Conservation (phyloP, 2,888 invertebrate genomes). For the Imbricaverruca yamaguchii region DNA sequence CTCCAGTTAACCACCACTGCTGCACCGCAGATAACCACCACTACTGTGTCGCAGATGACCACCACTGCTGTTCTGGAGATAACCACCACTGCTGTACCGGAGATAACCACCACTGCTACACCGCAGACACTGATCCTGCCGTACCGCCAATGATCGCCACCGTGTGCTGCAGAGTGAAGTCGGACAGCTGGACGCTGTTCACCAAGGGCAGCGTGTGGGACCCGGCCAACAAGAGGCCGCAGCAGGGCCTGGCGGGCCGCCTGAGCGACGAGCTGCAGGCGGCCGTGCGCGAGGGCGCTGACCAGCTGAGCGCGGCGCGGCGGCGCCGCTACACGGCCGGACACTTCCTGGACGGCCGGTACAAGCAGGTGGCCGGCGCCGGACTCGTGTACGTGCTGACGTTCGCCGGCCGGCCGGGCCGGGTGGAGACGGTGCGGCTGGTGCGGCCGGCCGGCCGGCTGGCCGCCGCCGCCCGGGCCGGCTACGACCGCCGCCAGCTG, state of each 20-base stretch:
- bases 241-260: not conserved
- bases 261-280: not conserved
- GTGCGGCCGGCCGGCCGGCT: not conserved
- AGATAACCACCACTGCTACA: too few relatives aligned
- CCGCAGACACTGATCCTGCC: too few relatives aligned
- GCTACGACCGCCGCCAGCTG: too few relatives aligned
- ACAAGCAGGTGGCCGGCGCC: not conserved
- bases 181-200: not conserved
- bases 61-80: too few relatives aligned
- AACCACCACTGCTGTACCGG: too few relatives aligned
- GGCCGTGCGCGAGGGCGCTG: not conserved
- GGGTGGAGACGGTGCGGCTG: conserved; percentile 1
- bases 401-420: not conserved
- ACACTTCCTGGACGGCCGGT: not conserved
- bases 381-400: not conserved
- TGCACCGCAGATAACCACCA: too few relatives aligned
- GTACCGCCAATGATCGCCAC: too few relatives aligned
- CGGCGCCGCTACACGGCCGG: not conserved
- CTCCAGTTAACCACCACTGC: too few relatives aligned
- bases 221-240: not conserved
- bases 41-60: too few relatives aligned
- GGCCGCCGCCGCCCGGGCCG: too few relatives aligned
- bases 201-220: not conserved
- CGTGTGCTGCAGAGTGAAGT: not conserved
- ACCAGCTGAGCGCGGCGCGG: not conserved